A percentile compares a stretch with the other conserved stretches of the same genome.
Evolutionary conservation across 2,888 invertebrate genomes (phyloP).

Genomic region (Tanytarsus gracilentus): DNA sequence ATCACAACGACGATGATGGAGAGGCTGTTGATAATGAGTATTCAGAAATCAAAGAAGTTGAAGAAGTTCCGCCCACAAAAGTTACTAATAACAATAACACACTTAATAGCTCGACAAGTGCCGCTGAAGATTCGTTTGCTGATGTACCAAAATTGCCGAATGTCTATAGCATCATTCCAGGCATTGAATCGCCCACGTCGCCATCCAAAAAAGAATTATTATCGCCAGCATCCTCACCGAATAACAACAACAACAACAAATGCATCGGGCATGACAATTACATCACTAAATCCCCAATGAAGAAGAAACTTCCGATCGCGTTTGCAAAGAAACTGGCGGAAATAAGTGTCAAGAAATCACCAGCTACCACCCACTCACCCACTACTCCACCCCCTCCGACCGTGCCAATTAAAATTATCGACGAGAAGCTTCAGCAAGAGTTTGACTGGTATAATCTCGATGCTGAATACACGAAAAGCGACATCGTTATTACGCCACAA

Average conservation of each 20-base stretch:
- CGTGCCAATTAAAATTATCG: conserved; percentile 15
- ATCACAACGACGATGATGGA: conserved; percentile 36
- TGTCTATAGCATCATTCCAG: conserved; percentile 57
- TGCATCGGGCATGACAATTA: conserved; percentile 32
- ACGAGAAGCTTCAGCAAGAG: conserved; percentile 17
- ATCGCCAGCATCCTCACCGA: too few species aligned
- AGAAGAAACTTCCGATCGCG: conserved; percentile 23
- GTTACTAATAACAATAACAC: neutral
- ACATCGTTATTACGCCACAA: neutral
- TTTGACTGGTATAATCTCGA: conserved; percentile 44
- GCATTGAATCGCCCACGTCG: conserved; percentile 12
- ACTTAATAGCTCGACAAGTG: conserved; percentile 32
- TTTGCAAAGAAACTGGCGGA: neutral
- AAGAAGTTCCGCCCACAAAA: too few species aligned
- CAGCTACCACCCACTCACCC: conserved; percentile 1
- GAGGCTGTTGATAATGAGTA: conserved; percentile 32
- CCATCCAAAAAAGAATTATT: conserved; percentile 55
- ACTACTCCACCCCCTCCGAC: conserved; percentile 14
- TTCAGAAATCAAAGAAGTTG: conserved; percentile 25
- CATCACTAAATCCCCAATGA: conserved; percentile 31
- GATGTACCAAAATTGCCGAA: conserved; percentile 67
- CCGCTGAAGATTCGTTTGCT: conserved; percentile 41
- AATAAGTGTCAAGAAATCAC: too few species aligned
- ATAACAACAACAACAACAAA: conserved; percentile 28
- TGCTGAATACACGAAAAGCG: conserved; percentile 39